These are phyloP conservation scores for Mastacembelus armatus DNA, from an alignment of 2,797 vertebrate species.

Conservation along the genomic window DNA sequence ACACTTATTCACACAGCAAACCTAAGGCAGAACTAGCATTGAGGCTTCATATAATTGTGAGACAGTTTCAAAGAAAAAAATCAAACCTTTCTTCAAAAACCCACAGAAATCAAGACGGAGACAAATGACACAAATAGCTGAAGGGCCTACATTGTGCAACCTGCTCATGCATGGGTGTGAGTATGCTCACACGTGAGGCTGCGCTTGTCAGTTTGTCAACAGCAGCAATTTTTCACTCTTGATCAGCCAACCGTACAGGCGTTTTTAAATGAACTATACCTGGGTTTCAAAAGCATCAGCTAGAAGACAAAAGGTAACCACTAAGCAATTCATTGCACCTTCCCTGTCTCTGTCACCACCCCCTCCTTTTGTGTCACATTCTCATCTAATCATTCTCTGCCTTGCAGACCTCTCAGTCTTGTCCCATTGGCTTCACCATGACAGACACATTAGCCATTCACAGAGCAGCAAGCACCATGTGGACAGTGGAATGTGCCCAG, in stretches of 20 bases:
- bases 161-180: conserved; percentile 48
- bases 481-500: conserved; percentile 73
- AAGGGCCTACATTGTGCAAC: conserved; percentile 38
- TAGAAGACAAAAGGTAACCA: conserved; percentile 62
- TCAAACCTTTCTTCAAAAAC: conserved; percentile 26
- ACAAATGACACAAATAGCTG: conserved; percentile 45
- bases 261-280: conserved; percentile 65
- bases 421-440: conserved; percentile 62
- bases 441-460: conserved; percentile 77
- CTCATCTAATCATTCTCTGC: conserved; percentile 31
- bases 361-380: conserved; percentile 45
- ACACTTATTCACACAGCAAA: conserved; percentile 8
- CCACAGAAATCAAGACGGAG: conserved; percentile 23
- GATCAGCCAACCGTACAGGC: conserved; percentile 63
- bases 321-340: conserved; percentile 38
- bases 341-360: conserved; percentile 49
- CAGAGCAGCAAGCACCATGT: conserved; percentile 69
- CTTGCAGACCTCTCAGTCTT: conserved; percentile 61
- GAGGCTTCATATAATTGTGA: conserved; percentile 30
- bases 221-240: conserved; percentile 72
- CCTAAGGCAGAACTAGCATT: background rate
- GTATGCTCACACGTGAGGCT: conserved; percentile 40
- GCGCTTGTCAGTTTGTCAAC: conserved; percentile 70
- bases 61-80: conserved; percentile 16
- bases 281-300: conserved; percentile 53